These are phyloP conservation scores for Pseudotriccus pelzelni DNA, from an alignment of 2,797 vertebrate genomes.

Conservation along the genomic window DNA sequence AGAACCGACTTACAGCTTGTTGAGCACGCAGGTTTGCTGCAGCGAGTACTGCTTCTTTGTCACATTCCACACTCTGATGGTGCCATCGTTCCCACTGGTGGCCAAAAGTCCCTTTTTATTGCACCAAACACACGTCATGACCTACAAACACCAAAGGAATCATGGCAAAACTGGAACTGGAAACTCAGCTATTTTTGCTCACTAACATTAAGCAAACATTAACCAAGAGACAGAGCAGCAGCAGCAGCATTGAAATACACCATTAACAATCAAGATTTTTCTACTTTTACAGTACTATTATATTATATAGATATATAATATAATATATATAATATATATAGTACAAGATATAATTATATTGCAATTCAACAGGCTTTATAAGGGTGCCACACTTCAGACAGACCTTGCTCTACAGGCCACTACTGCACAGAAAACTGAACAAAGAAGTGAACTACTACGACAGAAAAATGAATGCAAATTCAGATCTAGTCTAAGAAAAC, in stretches of 20 bases:
- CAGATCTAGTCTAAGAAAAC: background rate
- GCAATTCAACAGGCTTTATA: background rate
- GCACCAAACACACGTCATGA: constrained; percentile 93
- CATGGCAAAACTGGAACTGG: background rate
- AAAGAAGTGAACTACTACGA: background rate
- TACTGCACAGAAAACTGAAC: background rate
- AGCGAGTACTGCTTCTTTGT: constrained; percentile 94
- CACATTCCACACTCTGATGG: constrained; percentile 94
- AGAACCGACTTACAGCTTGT: constrained; percentile 79
- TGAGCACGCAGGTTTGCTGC: constrained; percentile 95
- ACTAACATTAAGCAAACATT: background rate
- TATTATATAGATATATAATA: too few species aligned
- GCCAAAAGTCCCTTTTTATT: constrained; percentile 91
- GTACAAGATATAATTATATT: too few species aligned
- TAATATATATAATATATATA: too few species aligned
- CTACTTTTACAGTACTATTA: background rate
- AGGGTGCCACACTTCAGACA: background rate
- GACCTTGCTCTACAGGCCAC: background rate
- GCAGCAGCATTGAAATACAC: background rate
- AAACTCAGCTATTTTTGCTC: background rate
- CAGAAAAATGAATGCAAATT: background rate
- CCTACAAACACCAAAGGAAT: constrained; percentile 75
- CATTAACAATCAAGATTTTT: background rate
- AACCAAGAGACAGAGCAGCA: background rate
- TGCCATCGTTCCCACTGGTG: constrained; percentile 94